These are phyloP conservation scores for Poeciliopsis occidentalis DNA, from an alignment of 2,113 vertebrate species.

Conservation along the genomic window DNA sequence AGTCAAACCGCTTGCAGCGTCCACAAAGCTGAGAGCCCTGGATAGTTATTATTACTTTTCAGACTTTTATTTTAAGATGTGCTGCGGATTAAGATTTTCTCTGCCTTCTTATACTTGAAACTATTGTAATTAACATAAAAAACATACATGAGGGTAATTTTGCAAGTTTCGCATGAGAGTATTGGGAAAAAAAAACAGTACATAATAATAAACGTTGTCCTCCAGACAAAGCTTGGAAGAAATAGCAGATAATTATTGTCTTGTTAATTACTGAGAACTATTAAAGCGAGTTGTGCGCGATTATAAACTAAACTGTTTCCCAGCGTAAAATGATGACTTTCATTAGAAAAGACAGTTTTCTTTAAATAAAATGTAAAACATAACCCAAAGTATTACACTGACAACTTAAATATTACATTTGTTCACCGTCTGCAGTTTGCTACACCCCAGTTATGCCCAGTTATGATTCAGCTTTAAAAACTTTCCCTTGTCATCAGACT, in stretches of 20 bases:
- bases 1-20: not conserved
- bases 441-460: constrained; percentile 15
- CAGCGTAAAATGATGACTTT: constrained; percentile 68
- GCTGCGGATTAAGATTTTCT: constrained; percentile 12
- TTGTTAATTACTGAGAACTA: constrained; percentile 70
- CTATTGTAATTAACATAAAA: not conserved
- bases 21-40: too few species aligned
- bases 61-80: not conserved
- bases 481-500: constrained; percentile 34
- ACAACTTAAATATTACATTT: constrained; percentile 65
- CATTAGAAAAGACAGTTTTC: constrained; percentile 49
- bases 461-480: constrained; percentile 50
- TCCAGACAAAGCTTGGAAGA: constrained; percentile 53
- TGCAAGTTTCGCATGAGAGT: constrained; percentile 3
- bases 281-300: constrained; percentile 56
- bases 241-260: constrained; percentile 67
- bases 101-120: not conserved
- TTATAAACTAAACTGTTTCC: constrained; percentile 63
- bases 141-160: constrained; percentile 9
- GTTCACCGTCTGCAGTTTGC: constrained; percentile 30
- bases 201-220: constrained; percentile 32
- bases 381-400: too few species aligned
- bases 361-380: too few species aligned
- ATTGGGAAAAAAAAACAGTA: constrained; percentile 21
- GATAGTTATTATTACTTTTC: too few species aligned